Evolutionary conservation across 1,140 invertebrate genomes (phyloP).

Genomic region (Berghia stephanieae): DNA sequence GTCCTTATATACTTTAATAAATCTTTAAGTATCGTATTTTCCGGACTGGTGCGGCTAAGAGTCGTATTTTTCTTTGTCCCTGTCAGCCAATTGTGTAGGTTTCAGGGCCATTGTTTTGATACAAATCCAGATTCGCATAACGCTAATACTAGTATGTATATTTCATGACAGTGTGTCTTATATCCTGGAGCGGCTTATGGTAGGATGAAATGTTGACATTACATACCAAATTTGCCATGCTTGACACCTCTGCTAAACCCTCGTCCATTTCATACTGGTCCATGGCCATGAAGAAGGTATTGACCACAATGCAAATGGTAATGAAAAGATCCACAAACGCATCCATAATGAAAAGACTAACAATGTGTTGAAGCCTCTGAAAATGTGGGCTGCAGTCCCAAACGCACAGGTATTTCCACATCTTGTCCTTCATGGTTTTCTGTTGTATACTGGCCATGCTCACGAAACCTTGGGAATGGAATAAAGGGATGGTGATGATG

Average conservation of each 20-base stretch:
- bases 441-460: constrained; percentile 47
- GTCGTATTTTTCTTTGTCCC: no score
- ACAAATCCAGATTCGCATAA: no score
- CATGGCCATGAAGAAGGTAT: constrained; percentile 97
- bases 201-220: no score
- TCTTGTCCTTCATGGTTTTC: constrained; percentile 52
- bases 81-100: no score
- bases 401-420: constrained; percentile 91
- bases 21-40: no score
- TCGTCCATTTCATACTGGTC: constrained; percentile 90
- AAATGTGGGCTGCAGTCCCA: constrained; percentile 96
- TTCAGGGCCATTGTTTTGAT: no score
- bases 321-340: constrained; percentile 98
- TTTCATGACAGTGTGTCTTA: no score
- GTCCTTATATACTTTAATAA: no score
- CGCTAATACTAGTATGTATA: no score
- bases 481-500: no score
- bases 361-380: constrained; percentile 88
- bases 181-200: no score
- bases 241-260: constrained; percentile 76
- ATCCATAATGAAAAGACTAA: constrained; percentile 94
- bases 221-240: constrained; percentile 94
- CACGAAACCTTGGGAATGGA: constrained; percentile 54
- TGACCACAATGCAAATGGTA: constrained; percentile 96
- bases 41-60: no score